phyloP scores from a whole-genome alignment of 1,140 invertebrate species.

The Psilanteris sp. region DNA sequence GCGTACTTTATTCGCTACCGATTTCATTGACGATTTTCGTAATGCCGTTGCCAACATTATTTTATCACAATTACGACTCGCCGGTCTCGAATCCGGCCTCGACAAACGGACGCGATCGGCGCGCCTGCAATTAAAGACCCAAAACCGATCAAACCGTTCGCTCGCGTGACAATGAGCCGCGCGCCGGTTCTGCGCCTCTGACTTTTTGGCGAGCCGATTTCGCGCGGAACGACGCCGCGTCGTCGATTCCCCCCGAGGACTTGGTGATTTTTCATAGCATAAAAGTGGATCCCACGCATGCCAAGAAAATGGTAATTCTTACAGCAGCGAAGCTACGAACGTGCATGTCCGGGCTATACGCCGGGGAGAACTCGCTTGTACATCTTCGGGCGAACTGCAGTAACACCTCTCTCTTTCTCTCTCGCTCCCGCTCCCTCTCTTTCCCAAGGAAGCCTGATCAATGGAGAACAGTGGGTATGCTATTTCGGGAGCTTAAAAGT shows the following conservation, averaged over 20 bases:
- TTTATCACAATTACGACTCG: too few relatives aligned
- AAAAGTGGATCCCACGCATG: conserved; percentile 36
- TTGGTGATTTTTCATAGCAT: conserved; percentile 29
- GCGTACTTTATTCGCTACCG: too few relatives aligned
- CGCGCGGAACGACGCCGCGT: too few relatives aligned
- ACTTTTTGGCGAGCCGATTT: conserved; percentile 23
- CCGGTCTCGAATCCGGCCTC: too few relatives aligned
- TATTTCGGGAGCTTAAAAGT: conserved; percentile 62
- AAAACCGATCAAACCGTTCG: too few relatives aligned
- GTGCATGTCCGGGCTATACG: conserved; percentile 8
- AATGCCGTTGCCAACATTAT: too few relatives aligned
- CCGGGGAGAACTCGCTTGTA: conserved; percentile 1
- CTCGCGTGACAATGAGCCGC: too few relatives aligned
- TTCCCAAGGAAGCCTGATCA: conserved; percentile 38
- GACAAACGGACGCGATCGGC: too few relatives aligned
- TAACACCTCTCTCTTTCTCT: conserved; percentile 27
- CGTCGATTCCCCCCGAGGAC: conserved; percentile 22
- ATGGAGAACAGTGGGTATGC: conserved; percentile 49
- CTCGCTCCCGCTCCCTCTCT: background rate
- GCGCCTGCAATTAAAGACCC: too few relatives aligned
- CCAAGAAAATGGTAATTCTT: conserved; percentile 33
- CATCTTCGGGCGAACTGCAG: conserved; percentile 20
- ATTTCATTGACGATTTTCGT: too few relatives aligned
- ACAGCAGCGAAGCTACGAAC: background rate
- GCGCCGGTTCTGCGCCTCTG: too few relatives aligned